Base-by-base conservation (phyloP, 2,113 vertebrate species). In the Spheniscus mendiculus region DNA sequence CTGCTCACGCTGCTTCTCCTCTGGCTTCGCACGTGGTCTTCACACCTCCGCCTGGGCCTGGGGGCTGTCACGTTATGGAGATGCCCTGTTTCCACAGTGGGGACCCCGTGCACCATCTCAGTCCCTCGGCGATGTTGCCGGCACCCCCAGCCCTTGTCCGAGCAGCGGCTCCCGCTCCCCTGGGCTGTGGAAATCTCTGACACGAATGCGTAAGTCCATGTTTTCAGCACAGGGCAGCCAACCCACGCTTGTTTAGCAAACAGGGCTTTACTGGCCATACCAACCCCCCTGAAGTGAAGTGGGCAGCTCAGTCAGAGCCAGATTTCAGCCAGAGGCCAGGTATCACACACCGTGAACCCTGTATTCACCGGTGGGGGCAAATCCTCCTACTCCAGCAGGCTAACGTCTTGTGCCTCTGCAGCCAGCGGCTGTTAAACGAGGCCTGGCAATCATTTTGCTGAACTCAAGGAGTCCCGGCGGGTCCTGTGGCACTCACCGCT, bases 21-120 rank as follows among this genome's bases (percentile, higher is more conserved):
- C 45, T 2, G 1, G 36, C 25, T 47, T 76, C 2, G 2, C 32
- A 55, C 3, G 0, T 13, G 65, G 11, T 27, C 55, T 25, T 45
- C 74, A 47, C 49, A 42, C 62, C 83, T 63, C 2, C 0, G 0
- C 15, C 8, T 21, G 47, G 47, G 10, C 29, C 63, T 6, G 36
- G 36, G 45, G 53, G 5, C 38, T 73, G n/a, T 61, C 12, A 1
- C 0, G 0, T 17, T n/a, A 10, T 7, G 55, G 67, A 50, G 15
- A 4, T 8, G 61, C 9, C 19, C 55, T 25, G 15, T 40, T 34
- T 55, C 82, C 38, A 25, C 1, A 2, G 17, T 2, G 1, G 32
- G 29, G 9, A 29, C 23, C 23, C 53, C 0, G 1, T 21, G 58
- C 58, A 22, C 17, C 15, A 8, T 15, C 44, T 50, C 74, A 47